phyloP scores from a whole-genome alignment of 1,140 invertebrate species.

The Rhagoletis zephyria region DNA sequence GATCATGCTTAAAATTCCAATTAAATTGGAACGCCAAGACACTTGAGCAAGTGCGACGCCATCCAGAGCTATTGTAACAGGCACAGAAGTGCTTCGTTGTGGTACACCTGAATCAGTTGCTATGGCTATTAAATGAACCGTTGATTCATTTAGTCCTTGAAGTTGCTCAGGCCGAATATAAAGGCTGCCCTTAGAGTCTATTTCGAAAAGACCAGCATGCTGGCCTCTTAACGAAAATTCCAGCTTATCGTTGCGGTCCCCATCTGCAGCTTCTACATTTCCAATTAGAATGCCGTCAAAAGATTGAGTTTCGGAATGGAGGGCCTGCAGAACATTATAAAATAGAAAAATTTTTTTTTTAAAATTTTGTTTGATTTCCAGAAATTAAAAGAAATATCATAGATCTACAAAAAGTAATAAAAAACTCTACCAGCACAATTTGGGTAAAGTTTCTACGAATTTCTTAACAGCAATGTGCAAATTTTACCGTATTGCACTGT shows the following conservation, averaged over 20 bases:
- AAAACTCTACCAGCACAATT: too few species aligned
- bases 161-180: conserved; percentile 71
- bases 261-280: conserved; percentile 84
- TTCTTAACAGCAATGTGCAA: too few species aligned
- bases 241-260: conserved; percentile 83
- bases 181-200: conserved; percentile 76
- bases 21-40: conserved; percentile 65
- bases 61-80: conserved; percentile 70
- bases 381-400: too few species aligned
- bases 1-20: conserved; percentile 70
- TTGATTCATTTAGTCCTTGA: conserved; percentile 76
- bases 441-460: too few species aligned
- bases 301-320: conserved; percentile 65
- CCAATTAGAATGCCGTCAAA: conserved; percentile 76
- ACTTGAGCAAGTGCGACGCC: conserved; percentile 67
- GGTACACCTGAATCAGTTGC: conserved; percentile 81
- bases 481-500: too few species aligned
- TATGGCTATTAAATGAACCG: conserved; percentile 82
- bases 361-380: too few species aligned
- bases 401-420: too few species aligned
- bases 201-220: conserved; percentile 78
- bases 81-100: conserved; percentile 70
- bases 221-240: conserved; percentile 81
- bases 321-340: conserved; percentile 60
- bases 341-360: background rate